Base-by-base conservation (phyloP, 2,113 vertebrate species). In the Rhinolophus sinicus region DNA sequence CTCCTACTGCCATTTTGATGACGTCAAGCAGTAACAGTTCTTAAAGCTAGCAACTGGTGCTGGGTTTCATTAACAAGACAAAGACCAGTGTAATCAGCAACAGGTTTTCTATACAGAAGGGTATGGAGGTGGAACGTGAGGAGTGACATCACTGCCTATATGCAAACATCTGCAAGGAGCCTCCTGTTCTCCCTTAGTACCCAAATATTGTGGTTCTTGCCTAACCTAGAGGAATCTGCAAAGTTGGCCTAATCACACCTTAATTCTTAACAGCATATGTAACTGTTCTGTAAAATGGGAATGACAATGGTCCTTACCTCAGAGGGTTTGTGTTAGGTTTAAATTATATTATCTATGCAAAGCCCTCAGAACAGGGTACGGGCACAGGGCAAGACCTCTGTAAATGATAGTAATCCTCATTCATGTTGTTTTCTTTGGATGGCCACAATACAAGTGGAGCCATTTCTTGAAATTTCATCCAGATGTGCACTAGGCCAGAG, bases 21-120 rank as follows among this genome's bases (percentile, higher is more conserved):
- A n/a, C n/a, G n/a, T n/a, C n/a, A n/a, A n/a, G n/a, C n/a, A n/a
- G n/a, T n/a, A n/a, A 81, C 15, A 52, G 44, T 81, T 94, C 65
- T 85, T 92, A 56, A 92, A 88, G 35, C 35, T 62, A 91, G n/a
- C 44, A 26, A 44, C 5, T 62, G 35, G 58, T 62, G 28, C 62
- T 38, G 33, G 69, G 54, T 6, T 94, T 92, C 33, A 12, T 92
- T 76, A 92, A 40, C 52, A 95, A 92, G 78, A 88, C 28, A 69
- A 35, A 62, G 28, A 47, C 28, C 30, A 22, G 69, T 60, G 83
- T 91, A 78, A 78, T 52, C 70, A 76, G 44, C 50, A 70, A 35
- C 2, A 67, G 14, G 50, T 62, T 80, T 75, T 88, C 64, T 69
- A n/a, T 44, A 28, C 2, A 50, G 88, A 77, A 85, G 30, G 35